A percentile compares a stretch with the other conserved stretches of the same genome.
Conservation (phyloP, 2,888 invertebrate species). For the Lithodes maja region DNA sequence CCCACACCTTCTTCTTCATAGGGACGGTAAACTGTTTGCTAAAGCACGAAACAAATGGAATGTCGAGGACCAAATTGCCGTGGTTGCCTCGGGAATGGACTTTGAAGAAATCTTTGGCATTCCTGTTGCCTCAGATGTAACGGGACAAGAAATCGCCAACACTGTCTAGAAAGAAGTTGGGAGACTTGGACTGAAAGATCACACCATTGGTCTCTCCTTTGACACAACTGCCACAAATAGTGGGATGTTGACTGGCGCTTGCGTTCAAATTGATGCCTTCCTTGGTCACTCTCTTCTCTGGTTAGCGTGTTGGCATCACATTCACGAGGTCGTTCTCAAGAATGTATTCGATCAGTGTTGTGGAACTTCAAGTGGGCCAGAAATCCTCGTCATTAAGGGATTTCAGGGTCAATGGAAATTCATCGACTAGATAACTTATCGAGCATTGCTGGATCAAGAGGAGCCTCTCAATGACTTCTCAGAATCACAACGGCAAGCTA, state of each 20-base stretch:
- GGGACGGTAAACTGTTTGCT: slow-evolving; percentile 1
- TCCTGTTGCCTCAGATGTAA: slow-evolving; percentile 11
- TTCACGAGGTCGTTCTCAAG: not conserved
- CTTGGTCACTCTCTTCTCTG: not conserved
- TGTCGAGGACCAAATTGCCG: slow-evolving; percentile 9
- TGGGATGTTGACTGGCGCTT: slow-evolving; percentile 9
- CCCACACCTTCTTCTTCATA: not conserved
- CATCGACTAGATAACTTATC: not conserved
- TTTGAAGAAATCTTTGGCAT: slow-evolving; percentile 16
- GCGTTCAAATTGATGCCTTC: not conserved
- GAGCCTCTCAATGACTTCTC: slow-evolving; percentile 20
- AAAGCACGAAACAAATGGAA: slow-evolving; percentile 1
- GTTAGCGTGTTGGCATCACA: not conserved
- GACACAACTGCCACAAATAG: slow-evolving; percentile 11
- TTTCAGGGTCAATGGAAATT: not conserved
- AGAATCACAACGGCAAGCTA: not conserved
- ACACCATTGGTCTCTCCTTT: slow-evolving; percentile 11
- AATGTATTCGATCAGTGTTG: not conserved
- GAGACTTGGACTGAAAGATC: slow-evolving; percentile 17
- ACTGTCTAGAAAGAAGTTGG: slow-evolving; percentile 17
- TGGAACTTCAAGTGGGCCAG: not conserved
- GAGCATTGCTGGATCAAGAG: slow-evolving; percentile 21
- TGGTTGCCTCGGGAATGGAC: not conserved
- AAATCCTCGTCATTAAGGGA: not conserved
- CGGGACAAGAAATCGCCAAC: slow-evolving; percentile 7